Evolutionary conservation across 37 sponge, comb jelly and placozoan species (phyloP).

Genomic region (Axinella damicornis): DNA sequence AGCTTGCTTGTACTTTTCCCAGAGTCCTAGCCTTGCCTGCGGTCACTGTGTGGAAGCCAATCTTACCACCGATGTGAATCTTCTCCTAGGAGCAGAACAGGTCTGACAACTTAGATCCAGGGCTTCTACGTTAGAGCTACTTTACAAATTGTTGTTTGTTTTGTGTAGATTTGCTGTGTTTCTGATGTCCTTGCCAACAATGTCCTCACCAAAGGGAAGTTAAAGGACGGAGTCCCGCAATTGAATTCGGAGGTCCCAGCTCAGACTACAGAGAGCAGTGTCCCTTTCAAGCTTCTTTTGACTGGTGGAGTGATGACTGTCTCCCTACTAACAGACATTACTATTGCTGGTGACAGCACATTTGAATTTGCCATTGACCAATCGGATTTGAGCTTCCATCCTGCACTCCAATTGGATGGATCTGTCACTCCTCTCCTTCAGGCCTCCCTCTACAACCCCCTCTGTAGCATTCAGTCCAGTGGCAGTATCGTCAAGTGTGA

Average conservation of each 20-base stretch:
- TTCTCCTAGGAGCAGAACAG: constrained; percentile 60
- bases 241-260: neutral
- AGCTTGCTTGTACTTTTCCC: neutral
- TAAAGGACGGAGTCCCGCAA: neutral
- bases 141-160: neutral
- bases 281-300: constrained; percentile 37
- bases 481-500: neutral
- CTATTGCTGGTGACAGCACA: neutral
- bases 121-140: no score
- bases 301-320: constrained; percentile 25
- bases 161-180: constrained; percentile 22
- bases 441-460: constrained; percentile 33
- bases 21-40: constrained; percentile 23
- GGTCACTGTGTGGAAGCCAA: constrained; percentile 57
- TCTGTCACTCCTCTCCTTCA: constrained; percentile 32
- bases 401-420: neutral
- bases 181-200: constrained; percentile 9
- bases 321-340: neutral
- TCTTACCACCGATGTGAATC: constrained; percentile 31
- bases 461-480: constrained; percentile 10
- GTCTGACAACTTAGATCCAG: constrained; percentile 8
- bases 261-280: neutral
- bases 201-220: neutral
- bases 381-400: no score
- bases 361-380: no score